These are phyloP conservation scores for Zingel zingel DNA, from an alignment of 2,113 vertebrate genomes.

Conservation along the genomic window DNA sequence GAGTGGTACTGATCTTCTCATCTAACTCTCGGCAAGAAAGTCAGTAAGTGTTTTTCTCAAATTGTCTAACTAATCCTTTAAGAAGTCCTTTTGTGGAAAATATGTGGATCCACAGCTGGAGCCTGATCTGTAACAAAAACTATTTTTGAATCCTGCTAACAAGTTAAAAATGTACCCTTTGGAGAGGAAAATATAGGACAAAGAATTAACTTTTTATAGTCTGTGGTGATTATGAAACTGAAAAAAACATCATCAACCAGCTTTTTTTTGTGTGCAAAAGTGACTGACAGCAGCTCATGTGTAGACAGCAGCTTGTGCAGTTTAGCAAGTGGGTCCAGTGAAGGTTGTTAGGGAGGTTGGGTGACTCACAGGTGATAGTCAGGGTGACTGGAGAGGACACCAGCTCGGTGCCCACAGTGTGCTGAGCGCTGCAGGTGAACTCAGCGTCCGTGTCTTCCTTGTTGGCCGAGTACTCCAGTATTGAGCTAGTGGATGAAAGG, in stretches of 20 bases:
- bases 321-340: background rate
- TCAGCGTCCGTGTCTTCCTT: slow-evolving; percentile 88
- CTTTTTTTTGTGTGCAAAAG: background rate
- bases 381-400: slow-evolving; percentile 86
- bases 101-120: background rate
- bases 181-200: background rate
- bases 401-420: slow-evolving; percentile 79
- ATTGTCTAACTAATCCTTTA: background rate
- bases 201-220: slow-evolving; percentile 2
- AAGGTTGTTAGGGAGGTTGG: background rate
- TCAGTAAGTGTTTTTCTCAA: background rate
- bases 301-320: background rate
- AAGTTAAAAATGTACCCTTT: background rate
- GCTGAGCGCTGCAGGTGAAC: slow-evolving; percentile 88
- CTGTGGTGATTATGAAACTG: slow-evolving; percentile 2
- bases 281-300: background rate
- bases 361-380: slow-evolving; percentile 93
- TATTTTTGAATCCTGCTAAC: background rate
- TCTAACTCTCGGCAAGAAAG: background rate
- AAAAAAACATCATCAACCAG: background rate
- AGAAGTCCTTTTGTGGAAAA: background rate
- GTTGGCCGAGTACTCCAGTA: slow-evolving; percentile 87
- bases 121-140: background rate
- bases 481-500: slow-evolving; percentile 87
- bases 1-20: background rate